Evolutionary conservation across 2,888 invertebrate genomes (phyloP).

Genomic region (Paralinhomoeus sp.): DNA sequence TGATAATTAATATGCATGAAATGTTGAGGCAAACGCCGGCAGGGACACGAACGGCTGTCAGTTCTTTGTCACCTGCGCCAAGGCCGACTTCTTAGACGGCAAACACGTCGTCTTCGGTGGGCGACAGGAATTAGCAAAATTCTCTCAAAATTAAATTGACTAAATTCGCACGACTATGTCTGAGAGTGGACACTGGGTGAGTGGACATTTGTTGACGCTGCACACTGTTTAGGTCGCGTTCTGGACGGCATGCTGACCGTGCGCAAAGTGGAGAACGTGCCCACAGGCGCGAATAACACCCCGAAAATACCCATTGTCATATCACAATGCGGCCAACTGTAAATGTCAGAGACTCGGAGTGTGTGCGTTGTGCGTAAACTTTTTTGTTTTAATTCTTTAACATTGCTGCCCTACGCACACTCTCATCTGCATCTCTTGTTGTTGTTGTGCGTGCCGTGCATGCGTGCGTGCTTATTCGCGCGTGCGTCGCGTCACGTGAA

Average conservation of each 20-base stretch:
- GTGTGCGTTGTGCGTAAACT: too few species aligned
- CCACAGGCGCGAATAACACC: constrained; percentile 94
- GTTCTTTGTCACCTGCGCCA: constrained; percentile 96
- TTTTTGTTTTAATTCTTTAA: too few species aligned
- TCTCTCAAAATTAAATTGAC: too few species aligned
- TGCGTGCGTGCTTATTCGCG: too few species aligned
- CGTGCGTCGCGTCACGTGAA: too few species aligned
- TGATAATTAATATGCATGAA: neutral
- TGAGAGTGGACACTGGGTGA: too few species aligned
- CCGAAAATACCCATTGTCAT: constrained; percentile 93
- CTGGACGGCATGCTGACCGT: constrained; percentile 90
- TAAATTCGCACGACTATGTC: too few species aligned
- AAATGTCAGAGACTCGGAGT: constrained; percentile 28
- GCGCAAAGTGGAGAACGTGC: constrained; percentile 97
- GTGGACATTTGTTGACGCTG: too few species aligned
- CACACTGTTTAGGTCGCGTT: constrained; percentile 53
- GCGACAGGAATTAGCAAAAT: too few species aligned
- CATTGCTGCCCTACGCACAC: too few species aligned
- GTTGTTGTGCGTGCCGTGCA: too few species aligned
- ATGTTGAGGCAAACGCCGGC: constrained; percentile 66
- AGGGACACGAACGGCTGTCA: constrained; percentile 98
- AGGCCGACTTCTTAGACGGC: constrained; percentile 89
- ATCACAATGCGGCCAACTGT: constrained; percentile 97
- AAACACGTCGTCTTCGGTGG: constrained; percentile 92
- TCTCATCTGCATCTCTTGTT: too few species aligned